Evolutionary conservation across 2,797 vertebrate species (phyloP).

Genomic region (Sebastes steindachneri): DNA sequence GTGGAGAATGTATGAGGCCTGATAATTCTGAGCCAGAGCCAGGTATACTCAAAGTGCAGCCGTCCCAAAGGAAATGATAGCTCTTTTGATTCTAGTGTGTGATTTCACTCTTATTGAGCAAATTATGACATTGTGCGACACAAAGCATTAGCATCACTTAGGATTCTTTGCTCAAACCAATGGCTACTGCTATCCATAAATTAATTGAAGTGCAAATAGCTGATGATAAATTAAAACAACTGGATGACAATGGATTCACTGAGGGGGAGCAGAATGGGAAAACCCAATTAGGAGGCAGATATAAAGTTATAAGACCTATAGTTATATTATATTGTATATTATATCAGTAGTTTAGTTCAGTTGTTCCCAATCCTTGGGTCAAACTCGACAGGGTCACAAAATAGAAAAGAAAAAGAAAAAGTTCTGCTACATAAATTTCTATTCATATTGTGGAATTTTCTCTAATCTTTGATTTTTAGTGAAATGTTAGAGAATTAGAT

Average conservation of each 20-base stretch:
- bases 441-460: too few species aligned
- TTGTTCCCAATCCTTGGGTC: too few species aligned
- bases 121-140: not conserved
- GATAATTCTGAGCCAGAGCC: not conserved
- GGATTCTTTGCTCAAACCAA: not conserved
- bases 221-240: not conserved
- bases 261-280: too few species aligned
- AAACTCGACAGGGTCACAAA: too few species aligned
- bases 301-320: too few species aligned
- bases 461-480: too few species aligned
- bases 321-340: too few species aligned
- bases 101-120: not conserved
- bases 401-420: too few species aligned
- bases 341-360: too few species aligned
- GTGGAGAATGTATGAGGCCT: not conserved
- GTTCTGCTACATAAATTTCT: too few species aligned
- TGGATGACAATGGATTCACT: not conserved
- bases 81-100: not conserved
- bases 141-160: not conserved
- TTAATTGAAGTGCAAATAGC: slow-evolving; percentile 27
- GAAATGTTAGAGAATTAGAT: too few species aligned
- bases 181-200: not conserved
- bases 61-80: not conserved
- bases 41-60: not conserved
- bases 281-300: too few species aligned